Conservation (phyloP, 1,140 invertebrate genomes). For the Drosophila nasuta region DNA sequence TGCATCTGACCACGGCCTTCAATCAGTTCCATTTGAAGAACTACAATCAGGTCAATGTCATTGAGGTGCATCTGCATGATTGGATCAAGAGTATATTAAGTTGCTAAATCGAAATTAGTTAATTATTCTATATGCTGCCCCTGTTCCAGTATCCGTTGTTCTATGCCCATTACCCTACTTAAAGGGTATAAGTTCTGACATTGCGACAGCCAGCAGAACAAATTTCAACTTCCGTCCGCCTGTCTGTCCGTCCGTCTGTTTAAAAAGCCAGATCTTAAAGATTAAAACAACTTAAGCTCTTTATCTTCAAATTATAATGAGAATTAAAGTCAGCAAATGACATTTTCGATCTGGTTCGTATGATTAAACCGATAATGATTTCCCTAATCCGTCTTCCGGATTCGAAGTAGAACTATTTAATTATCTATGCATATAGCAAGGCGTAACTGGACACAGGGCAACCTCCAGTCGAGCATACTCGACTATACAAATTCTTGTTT, state of each 20-base stretch:
- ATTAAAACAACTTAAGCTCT: background rate
- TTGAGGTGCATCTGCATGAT: conserved; percentile 92
- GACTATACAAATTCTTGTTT: background rate
- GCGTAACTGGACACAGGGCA: background rate
- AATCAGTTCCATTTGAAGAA: conserved; percentile 95
- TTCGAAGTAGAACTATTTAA: no score
- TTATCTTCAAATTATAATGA: no score
- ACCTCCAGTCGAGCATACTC: background rate
- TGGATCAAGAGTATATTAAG: conserved; percentile 79
- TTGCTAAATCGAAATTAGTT: conserved; percentile 39
- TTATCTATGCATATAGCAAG: conserved; percentile 1
- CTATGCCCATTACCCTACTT: background rate
- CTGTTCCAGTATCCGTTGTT: background rate
- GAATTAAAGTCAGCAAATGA: no score
- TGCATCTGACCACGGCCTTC: conserved; percentile 95
- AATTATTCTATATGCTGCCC: background rate
- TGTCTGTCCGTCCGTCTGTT: background rate
- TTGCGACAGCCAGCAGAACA: background rate
- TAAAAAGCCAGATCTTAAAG: background rate
- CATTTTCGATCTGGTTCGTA: no score
- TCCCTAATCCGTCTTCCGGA: no score
- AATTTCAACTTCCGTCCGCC: background rate
- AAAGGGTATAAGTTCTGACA: background rate
- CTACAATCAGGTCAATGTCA: conserved; percentile 91
- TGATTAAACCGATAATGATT: no score